Evolutionary conservation across 2,797 vertebrate species (phyloP).

Genomic region (Enteromius viviparus): DNA sequence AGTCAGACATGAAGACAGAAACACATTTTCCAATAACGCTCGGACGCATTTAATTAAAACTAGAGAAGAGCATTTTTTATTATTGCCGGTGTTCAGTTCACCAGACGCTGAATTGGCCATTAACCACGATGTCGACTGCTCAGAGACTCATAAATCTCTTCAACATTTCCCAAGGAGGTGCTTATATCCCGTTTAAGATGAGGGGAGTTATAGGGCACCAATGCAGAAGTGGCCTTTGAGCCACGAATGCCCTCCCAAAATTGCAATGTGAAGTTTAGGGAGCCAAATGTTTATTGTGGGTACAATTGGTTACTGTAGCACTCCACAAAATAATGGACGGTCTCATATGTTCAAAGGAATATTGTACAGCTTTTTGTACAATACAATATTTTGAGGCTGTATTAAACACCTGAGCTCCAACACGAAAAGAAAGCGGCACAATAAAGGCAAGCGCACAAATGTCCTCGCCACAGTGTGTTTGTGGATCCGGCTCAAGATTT

Average conservation of each 20-base stretch:
- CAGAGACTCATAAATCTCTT: conserved; percentile 63
- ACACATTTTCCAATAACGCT: background rate
- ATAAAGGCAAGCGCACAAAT: background rate
- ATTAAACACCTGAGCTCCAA: conserved; percentile 56
- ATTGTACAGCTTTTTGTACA: conserved; percentile 19
- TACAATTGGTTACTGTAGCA: background rate
- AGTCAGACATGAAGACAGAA: background rate
- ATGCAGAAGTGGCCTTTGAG: background rate
- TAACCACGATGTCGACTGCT: conserved; percentile 35
- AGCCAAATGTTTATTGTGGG: background rate
- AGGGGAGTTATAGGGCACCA: background rate
- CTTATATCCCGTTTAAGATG: background rate
- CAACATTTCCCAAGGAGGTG: background rate
- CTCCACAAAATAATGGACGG: background rate
- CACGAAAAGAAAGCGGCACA: conserved; percentile 4
- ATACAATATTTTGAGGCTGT: conserved; percentile 19
- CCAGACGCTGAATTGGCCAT: conserved; percentile 59
- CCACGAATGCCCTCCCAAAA: background rate
- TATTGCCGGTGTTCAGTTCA: conserved; percentile 46
- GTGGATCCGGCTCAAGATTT: conserved; percentile 70
- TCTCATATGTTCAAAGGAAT: conserved; percentile 30
- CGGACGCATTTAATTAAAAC: conserved; percentile 25
- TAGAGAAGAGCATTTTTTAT: conserved; percentile 34
- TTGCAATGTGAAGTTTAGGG: conserved; percentile 2
- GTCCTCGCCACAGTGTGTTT: conserved; percentile 28